Evolutionary conservation across 2,888 invertebrate genomes (phyloP), one percentile per base, ranked within the genome.

Genomic region (Timandra comae): DNA sequence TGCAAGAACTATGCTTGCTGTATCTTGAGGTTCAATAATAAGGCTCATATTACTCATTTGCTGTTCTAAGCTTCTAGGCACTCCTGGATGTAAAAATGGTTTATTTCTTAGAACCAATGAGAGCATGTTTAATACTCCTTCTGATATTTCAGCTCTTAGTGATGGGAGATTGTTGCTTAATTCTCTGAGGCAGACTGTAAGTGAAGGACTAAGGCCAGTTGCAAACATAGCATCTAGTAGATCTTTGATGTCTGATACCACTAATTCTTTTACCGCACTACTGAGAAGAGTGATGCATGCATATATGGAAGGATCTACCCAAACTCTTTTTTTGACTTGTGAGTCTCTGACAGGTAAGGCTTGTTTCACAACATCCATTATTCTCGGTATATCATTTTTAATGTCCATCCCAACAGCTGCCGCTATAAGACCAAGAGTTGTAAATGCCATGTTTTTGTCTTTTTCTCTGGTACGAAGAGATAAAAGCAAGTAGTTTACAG

Each of bases 281-380:
- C 95, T 95, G 4, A 99, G 76, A 46, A 98, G 87, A 13, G 97
- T 96, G 11, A 99, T 93, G 68, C 98, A 99, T 13, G 94, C 93
- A 71, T 98, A 98, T 29, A 98, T 93, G 0, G 95, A 91, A 0
- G 97, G 94, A 63, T 99, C 98, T 29, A 93, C 88, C 12, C 88
- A 81, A 3, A 88, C 73, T 43, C 91, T 88, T 56, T 94, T 94
- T 63, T 94, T 96, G 37, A 90, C 91, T 11, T 93, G 89, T 0
- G 90, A 88, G 50, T 95, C 95, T 58, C 92, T 89, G 0, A 92
- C 87, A 0, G 97, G 97, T 20, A 97, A 71, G 2, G 92, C 89
- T 45, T 88, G 82, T 62, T 91, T 91, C 11, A 97, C 90, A 2
- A 91, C 88, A 55, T 94, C 94, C 93, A 98, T 95, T 37, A 98